Conservation (phyloP, 2,797 vertebrate genomes). For the Bucorvus abyssinicus region DNA sequence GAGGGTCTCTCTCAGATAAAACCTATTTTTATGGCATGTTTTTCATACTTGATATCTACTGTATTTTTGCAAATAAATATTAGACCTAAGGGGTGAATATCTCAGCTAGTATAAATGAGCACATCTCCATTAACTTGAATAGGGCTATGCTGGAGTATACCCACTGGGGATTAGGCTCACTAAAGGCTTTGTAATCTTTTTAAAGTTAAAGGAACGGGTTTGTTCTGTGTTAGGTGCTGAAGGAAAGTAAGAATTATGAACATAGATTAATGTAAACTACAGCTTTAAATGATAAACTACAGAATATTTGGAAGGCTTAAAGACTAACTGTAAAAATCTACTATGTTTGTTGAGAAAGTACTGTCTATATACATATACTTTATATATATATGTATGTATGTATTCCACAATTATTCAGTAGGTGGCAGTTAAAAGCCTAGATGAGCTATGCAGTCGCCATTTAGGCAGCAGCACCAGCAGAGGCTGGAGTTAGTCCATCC, state of each 20-base stretch:
- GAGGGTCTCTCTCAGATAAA: background rate
- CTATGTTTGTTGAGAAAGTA: background rate
- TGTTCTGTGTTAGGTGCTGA: background rate
- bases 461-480: slow-evolving; percentile 29
- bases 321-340: background rate
- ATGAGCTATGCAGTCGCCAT: slow-evolving; percentile 59
- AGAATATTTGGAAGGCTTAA: background rate
- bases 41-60: background rate
- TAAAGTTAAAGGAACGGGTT: background rate
- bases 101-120: background rate
- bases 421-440: slow-evolving; percentile 70
- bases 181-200: background rate
- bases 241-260: background rate
- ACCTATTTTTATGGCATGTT: background rate
- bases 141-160: background rate
- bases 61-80: background rate
- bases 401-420: slow-evolving; percentile 50
- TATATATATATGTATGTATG: too few relatives aligned
- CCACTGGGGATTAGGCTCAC: background rate
- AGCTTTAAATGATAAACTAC: background rate
- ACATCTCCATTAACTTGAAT: background rate
- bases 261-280: background rate
- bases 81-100: background rate
- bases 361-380: rapidly evolving
- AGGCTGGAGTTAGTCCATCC: background rate